Percentiles rank a stretch among this genome's conserved stretches.
Conservation (phyloP, 2,113 vertebrate genomes). For the Burhinus oedicnemus region DNA sequence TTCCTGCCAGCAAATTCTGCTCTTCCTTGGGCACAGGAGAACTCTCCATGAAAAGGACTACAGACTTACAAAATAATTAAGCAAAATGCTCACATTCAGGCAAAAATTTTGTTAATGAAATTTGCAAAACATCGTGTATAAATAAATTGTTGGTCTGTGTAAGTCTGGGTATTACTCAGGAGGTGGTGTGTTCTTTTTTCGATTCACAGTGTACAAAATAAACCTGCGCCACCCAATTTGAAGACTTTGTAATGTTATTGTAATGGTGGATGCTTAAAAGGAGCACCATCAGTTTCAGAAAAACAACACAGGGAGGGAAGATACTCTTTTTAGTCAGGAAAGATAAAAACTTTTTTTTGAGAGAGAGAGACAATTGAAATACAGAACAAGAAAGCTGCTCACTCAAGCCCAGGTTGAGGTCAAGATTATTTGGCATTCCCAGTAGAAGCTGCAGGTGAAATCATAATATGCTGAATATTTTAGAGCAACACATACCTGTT, state of each 20-base stretch:
- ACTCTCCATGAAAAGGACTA: background rate
- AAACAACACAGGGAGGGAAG: background rate
- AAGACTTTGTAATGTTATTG: background rate
- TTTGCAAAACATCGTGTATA: background rate
- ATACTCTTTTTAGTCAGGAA: background rate
- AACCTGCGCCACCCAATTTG: background rate
- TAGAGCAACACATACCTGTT: background rate
- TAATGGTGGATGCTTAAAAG: background rate
- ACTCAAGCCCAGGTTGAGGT: background rate
- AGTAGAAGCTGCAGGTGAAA: background rate
- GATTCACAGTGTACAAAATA: background rate
- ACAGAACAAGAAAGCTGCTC: background rate
- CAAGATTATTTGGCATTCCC: background rate
- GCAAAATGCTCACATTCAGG: background rate
- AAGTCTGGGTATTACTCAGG: background rate
- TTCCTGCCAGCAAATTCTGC: background rate
- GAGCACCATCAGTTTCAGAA: background rate
- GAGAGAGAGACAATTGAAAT: background rate
- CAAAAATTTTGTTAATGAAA: background rate
- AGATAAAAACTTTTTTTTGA: background rate
- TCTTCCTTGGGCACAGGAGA: background rate
- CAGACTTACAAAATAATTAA: background rate
- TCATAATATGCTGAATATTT: background rate
- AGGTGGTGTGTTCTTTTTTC: background rate
- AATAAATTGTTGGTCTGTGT: background rate